Percentiles rank a stretch among this genome's conserved stretches.
Conservation (phyloP, 2,888 invertebrate species). For the Fragum sueziense region DNA sequence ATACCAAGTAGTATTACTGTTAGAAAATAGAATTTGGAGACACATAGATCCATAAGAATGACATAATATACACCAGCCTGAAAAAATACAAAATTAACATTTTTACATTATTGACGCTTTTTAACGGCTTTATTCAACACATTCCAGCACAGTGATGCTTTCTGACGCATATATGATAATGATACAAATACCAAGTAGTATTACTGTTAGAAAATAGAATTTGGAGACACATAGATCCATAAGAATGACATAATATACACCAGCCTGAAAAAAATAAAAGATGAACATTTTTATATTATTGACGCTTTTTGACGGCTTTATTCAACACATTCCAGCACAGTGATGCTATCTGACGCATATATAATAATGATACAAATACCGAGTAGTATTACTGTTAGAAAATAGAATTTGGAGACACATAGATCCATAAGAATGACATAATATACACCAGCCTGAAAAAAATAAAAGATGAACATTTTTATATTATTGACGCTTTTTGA, state of each 20-base stretch:
- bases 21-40: constrained; percentile 70
- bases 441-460: constrained; percentile 73
- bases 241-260: constrained; percentile 71
- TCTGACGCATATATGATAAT: neutral
- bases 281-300: too few species aligned
- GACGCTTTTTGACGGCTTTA: too few species aligned
- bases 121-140: too few species aligned
- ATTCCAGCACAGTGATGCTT: too few species aligned
- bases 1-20: constrained; percentile 48
- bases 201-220: neutral
- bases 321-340: too few species aligned
- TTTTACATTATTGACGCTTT: too few species aligned
- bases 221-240: constrained; percentile 68
- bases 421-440: constrained; percentile 72
- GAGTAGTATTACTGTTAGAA: neutral
- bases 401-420: constrained; percentile 50
- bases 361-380: neutral
- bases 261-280: constrained; percentile 65
- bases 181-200: neutral
- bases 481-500: too few species aligned
- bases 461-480: neutral
- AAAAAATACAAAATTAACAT: constrained; percentile 28
- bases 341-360: too few species aligned
- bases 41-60: constrained; percentile 70
- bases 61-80: constrained; percentile 75